Conservation (phyloP, 2,888 invertebrate species). For the Aphidius colemani region DNA sequence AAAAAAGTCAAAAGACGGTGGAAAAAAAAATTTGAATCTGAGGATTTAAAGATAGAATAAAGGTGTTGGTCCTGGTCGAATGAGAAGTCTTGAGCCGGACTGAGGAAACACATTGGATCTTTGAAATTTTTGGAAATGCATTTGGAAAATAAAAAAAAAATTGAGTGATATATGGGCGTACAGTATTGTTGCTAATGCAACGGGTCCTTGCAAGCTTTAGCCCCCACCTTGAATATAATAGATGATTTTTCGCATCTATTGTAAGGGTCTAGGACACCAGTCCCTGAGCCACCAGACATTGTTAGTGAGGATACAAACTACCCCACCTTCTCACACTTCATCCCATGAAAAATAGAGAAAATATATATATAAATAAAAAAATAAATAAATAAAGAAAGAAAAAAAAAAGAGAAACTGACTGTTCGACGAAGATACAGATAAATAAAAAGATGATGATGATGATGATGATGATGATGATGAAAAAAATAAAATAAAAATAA, state of each 20-base stretch:
- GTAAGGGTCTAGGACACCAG: constrained; percentile 37
- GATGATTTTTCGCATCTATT: constrained; percentile 60
- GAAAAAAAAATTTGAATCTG: too few relatives aligned
- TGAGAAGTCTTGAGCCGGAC: too few relatives aligned
- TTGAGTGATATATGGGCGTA: constrained; percentile 57
- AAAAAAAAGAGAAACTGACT: too few relatives aligned
- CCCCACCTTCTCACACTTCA: constrained; percentile 29
- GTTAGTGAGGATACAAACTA: constrained; percentile 32
- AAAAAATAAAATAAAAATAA: constrained; percentile 17
- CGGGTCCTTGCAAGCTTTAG: constrained; percentile 25
- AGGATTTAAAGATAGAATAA: too few relatives aligned
- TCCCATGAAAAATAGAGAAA: too few relatives aligned
- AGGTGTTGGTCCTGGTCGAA: too few relatives aligned
- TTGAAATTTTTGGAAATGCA: constrained; percentile 52
- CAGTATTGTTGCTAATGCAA: constrained; percentile 24
- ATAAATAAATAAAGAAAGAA: too few relatives aligned
- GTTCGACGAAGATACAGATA: too few relatives aligned
- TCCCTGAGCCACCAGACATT: constrained; percentile 23
- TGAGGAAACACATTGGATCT: constrained; percentile 28
- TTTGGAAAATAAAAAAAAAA: constrained; percentile 18
- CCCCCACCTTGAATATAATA: constrained; percentile 48
- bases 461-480: not conserved
- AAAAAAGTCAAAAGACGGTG: constrained; percentile 7
- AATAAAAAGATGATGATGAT: too few relatives aligned
- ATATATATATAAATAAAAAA: not conserved